These are phyloP conservation scores for Tetragonula carbonaria DNA, from an alignment of 2,888 invertebrate species.

Conservation along the genomic window DNA sequence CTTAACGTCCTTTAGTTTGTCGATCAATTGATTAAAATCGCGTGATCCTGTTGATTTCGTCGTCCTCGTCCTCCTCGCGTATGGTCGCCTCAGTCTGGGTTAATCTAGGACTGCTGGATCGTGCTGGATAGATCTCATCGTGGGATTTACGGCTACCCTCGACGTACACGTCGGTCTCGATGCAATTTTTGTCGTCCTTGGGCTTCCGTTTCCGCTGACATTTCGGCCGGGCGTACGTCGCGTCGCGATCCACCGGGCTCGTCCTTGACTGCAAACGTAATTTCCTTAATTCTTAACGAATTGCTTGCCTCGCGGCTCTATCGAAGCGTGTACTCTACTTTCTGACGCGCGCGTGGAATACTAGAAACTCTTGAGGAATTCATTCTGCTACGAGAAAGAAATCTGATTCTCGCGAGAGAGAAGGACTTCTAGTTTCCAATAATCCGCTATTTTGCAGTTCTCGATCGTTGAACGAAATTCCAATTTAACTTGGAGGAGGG, in stretches of 20 bases:
- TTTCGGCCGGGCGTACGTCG: slow-evolving; percentile 69
- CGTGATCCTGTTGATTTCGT: slow-evolving; percentile 72
- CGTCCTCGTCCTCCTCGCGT: slow-evolving; percentile 75
- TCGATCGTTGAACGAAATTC: too few relatives aligned
- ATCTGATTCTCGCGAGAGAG: too few relatives aligned
- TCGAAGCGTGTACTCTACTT: too few relatives aligned
- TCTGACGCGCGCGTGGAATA: too few relatives aligned
- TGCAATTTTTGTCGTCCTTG: slow-evolving; percentile 68
- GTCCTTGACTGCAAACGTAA: slow-evolving; percentile 40
- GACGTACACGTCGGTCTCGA: slow-evolving; percentile 78
- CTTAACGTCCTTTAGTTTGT: too few relatives aligned
- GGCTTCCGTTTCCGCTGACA: slow-evolving; percentile 54
- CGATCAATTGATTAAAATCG: slow-evolving; percentile 66
- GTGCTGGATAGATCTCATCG: slow-evolving; percentile 78
- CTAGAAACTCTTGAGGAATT: too few relatives aligned
- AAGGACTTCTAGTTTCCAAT: too few relatives aligned
- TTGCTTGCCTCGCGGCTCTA: neutral
- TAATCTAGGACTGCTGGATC: slow-evolving; percentile 76
- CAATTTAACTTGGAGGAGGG: too few relatives aligned
- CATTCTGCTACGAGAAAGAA: too few relatives aligned
- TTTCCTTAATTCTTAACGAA: slow-evolving; percentile 41
- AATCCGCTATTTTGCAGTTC: too few relatives aligned
- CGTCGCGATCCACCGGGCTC: slow-evolving; percentile 41
- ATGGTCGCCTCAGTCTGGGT: slow-evolving; percentile 77
- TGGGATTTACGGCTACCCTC: slow-evolving; percentile 73